phyloP scores from a whole-genome alignment of 2,888 invertebrate genomes.

The Anarsia innoxiella region DNA sequence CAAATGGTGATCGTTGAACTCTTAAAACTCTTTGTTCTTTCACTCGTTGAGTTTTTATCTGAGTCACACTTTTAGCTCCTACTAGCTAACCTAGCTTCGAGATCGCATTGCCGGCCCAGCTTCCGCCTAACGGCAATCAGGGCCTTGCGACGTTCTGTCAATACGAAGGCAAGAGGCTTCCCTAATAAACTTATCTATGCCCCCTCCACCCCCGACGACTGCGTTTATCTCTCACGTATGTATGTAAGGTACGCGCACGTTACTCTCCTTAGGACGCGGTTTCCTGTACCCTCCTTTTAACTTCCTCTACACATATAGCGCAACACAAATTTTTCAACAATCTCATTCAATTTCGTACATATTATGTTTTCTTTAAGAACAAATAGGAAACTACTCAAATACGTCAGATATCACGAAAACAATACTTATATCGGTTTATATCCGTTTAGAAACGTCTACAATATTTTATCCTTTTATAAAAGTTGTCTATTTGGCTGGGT shows the following conservation, averaged over 20 bases:
- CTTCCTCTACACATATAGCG: too few species aligned
- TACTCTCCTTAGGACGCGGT: slow-evolving; percentile 29
- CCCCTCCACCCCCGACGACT: slow-evolving; percentile 39
- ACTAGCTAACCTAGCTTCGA: slow-evolving; percentile 53
- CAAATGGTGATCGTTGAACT: too few species aligned
- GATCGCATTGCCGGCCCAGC: too few species aligned
- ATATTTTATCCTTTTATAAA: slow-evolving; percentile 54
- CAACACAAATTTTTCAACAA: too few species aligned
- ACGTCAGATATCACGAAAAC: neutral
- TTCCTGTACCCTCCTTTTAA: slow-evolving; percentile 9
- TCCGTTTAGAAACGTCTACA: slow-evolving; percentile 43
- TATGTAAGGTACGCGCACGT: slow-evolving; percentile 32
- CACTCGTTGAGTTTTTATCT: slow-evolving; percentile 41
- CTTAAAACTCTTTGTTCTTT: too few species aligned
- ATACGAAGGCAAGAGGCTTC: slow-evolving; percentile 71
- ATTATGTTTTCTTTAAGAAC: too few species aligned
- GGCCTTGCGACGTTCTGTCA: slow-evolving; percentile 69
- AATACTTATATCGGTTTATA: slow-evolving; percentile 33
- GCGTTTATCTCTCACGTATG: slow-evolving; percentile 67
- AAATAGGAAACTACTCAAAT: too few species aligned
- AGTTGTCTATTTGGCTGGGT: slow-evolving; percentile 60
- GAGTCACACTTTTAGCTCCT: slow-evolving; percentile 43
- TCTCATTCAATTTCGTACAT: too few species aligned
- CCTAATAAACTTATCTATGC: slow-evolving; percentile 71
- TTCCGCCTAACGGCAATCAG: slow-evolving; percentile 69